Conservation (phyloP, 2,888 invertebrate species). For the Sarcophaga subvicina region DNA sequence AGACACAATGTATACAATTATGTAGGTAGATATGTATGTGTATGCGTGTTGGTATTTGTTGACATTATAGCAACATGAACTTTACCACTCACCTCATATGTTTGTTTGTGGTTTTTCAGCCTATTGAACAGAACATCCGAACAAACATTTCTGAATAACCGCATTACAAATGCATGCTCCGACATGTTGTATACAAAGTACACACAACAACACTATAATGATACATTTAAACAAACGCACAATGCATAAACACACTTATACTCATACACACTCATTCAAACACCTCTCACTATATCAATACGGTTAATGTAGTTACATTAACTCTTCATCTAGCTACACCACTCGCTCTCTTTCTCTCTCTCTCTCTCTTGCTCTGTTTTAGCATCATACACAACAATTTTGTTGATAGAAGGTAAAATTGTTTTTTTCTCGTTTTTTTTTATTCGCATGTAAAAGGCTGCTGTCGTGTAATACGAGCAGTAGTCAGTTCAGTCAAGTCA, state of each 20-base stretch:
- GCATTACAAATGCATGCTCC: slow-evolving; percentile 27
- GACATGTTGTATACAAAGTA: neutral
- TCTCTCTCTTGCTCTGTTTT: neutral
- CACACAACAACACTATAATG: neutral
- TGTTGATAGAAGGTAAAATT: too few relatives aligned
- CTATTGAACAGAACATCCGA: slow-evolving; percentile 24
- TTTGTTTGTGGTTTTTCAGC: slow-evolving; percentile 41
- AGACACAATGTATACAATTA: neutral
- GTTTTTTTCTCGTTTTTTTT: too few relatives aligned
- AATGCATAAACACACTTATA: neutral
- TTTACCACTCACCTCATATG: slow-evolving; percentile 2
- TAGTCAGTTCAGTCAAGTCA: slow-evolving; percentile 27
- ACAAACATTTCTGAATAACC: slow-evolving; percentile 33
- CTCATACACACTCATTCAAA: neutral
- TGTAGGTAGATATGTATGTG: neutral
- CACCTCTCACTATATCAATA: neutral
- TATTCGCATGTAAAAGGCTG: neutral
- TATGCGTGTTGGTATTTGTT: neutral
- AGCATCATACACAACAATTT: too few relatives aligned
- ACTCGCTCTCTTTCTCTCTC: neutral
- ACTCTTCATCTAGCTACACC: neutral
- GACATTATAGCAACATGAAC: slow-evolving; percentile 19
- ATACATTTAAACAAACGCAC: neutral
- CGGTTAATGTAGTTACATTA: neutral
- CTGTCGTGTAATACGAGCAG: neutral